Evolutionary conservation across 2,888 invertebrate genomes (phyloP).

Genomic region (Gymnoscelis rufifasciata): DNA sequence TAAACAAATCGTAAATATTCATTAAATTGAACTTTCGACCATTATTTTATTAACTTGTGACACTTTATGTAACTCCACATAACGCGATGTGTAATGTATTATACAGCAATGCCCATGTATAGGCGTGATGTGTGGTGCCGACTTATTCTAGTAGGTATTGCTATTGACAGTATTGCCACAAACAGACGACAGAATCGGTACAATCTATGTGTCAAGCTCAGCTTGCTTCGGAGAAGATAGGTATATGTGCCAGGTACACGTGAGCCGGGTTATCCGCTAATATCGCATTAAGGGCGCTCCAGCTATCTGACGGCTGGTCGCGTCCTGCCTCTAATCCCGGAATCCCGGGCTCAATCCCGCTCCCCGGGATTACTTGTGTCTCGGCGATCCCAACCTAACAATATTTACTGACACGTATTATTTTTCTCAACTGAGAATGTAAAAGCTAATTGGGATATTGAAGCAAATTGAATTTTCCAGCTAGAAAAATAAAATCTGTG

Average conservation of each 20-base stretch:
- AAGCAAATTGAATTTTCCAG: slow-evolving; percentile 12
- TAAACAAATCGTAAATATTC: too few species aligned
- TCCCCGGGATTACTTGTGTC: slow-evolving; percentile 53
- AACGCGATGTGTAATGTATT: too few species aligned
- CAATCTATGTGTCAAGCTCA: too few species aligned
- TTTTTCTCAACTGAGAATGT: slow-evolving; percentile 20
- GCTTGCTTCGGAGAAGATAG: not conserved
- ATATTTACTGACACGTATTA: slow-evolving; percentile 32
- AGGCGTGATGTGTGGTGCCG: too few species aligned
- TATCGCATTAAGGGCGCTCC: slow-evolving; percentile 52
- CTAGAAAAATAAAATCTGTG: slow-evolving; percentile 3
- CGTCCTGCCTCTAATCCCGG: slow-evolving; percentile 47
- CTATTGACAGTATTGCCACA: not conserved
- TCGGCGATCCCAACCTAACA: slow-evolving; percentile 40
- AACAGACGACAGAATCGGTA: not conserved
- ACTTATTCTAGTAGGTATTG: too few species aligned
- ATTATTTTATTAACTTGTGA: too few species aligned
- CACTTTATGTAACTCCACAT: too few species aligned
- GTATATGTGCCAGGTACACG: not conserved
- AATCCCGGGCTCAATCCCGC: slow-evolving; percentile 46
- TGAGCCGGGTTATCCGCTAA: slow-evolving; percentile 49
- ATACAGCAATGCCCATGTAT: too few species aligned
- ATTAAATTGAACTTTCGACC: too few species aligned
- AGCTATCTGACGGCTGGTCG: slow-evolving; percentile 49
- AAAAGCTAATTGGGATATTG: slow-evolving; percentile 11